phyloP scores from a whole-genome alignment of 2,113 vertebrate genomes.

The Pavo muticus region DNA sequence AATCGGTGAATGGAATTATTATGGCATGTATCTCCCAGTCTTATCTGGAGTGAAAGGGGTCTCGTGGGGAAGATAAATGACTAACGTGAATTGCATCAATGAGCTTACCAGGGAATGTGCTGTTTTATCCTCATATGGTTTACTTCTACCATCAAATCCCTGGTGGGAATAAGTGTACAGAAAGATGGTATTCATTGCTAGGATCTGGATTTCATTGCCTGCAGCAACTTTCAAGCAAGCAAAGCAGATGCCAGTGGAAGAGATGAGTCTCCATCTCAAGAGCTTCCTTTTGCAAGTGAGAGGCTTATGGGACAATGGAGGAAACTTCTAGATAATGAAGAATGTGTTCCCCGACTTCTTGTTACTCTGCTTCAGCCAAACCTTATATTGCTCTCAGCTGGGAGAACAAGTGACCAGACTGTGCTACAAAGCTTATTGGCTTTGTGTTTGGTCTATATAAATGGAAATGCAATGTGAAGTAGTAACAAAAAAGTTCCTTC shows the following conservation, averaged over 20 bases:
- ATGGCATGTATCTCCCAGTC: not conserved
- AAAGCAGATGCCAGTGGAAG: not conserved
- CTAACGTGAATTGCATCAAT: not conserved
- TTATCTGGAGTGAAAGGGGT: not conserved
- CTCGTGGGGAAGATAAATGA: not conserved
- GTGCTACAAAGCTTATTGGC: not conserved
- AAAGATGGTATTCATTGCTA: not conserved
- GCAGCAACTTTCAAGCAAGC: not conserved
- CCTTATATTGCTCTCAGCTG: not conserved
- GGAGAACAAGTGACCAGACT: not conserved
- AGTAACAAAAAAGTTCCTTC: not conserved
- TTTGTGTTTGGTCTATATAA: not conserved
- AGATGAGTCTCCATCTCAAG: not conserved
- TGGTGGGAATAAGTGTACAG: not conserved
- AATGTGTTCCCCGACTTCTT: not conserved
- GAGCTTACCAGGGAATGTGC: not conserved
- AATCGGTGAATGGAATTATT: not conserved
- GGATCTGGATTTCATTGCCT: not conserved
- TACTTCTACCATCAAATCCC: not conserved
- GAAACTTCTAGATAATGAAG: not conserved
- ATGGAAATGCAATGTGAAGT: not conserved
- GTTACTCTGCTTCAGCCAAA: not conserved
- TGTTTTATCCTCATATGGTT: accelerated
- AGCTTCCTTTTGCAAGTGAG: not conserved
- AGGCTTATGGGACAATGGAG: not conserved